A percentile compares a stretch with the other conserved stretches of the same genome.
Conservation (phyloP, 2,888 invertebrate genomes). For the Yponomeuta plumbellus region DNA sequence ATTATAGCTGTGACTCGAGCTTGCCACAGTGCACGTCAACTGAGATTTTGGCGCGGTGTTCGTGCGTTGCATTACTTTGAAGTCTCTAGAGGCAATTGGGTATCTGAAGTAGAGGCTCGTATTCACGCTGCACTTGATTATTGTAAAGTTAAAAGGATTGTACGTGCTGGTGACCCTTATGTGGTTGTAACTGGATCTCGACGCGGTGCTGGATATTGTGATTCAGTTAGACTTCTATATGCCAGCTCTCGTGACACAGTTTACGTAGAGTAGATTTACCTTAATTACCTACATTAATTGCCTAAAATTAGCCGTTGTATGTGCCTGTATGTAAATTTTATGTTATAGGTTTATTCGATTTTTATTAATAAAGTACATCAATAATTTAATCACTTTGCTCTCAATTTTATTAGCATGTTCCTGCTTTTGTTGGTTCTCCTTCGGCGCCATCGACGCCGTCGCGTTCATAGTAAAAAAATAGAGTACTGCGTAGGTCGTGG, state of each 20-base stretch:
- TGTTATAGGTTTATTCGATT: too few relatives aligned
- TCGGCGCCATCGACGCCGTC: too few relatives aligned
- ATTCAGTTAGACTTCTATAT: constrained; percentile 55
- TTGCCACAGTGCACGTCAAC: constrained; percentile 80
- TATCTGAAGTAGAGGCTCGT: constrained; percentile 53
- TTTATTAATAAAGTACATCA: too few relatives aligned
- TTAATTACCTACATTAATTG: background rate
- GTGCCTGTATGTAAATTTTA: too few relatives aligned
- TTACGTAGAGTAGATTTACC: constrained; percentile 24
- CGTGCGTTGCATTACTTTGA: constrained; percentile 73
- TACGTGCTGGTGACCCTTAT: constrained; percentile 61
- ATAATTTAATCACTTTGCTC: too few relatives aligned
- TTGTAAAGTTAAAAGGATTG: constrained; percentile 60
- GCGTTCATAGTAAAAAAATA: too few relatives aligned
- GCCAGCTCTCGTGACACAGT: constrained; percentile 57
- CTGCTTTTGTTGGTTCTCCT: too few relatives aligned
- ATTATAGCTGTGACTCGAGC: constrained; percentile 84
- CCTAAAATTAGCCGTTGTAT: too few relatives aligned
- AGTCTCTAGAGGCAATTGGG: constrained; percentile 45
- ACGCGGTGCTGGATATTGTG: constrained; percentile 62
- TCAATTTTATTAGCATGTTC: too few relatives aligned
- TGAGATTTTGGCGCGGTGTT: constrained; percentile 69
- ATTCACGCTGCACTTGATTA: constrained; percentile 59
- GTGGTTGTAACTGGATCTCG: constrained; percentile 57
- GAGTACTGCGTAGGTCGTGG: too few relatives aligned